These are phyloP conservation scores for Serranus cabrilla DNA, from an alignment of 2,797 vertebrate species.

Conservation along the genomic window DNA sequence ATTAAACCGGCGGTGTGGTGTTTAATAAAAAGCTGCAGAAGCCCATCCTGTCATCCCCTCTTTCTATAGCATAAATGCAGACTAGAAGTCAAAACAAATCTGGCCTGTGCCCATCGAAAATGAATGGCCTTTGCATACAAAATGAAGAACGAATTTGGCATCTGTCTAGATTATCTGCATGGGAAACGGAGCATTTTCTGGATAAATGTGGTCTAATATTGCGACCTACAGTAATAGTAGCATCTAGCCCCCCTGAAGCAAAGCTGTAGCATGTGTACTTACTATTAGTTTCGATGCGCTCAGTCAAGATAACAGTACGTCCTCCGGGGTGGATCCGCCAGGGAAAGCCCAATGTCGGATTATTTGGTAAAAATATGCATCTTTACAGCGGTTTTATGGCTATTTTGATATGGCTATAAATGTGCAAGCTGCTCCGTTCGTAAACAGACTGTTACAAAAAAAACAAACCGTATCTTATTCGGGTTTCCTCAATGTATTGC, in stretches of 20 bases:
- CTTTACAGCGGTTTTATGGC: conserved; percentile 66
- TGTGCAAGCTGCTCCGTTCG: conserved; percentile 64
- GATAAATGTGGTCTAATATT: conserved; percentile 10
- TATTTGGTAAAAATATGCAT: conserved; percentile 75
- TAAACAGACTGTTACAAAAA: conserved; percentile 55
- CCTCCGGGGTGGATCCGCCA: conserved; percentile 73
- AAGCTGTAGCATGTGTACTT: conserved; percentile 76
- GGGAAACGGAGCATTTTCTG: conserved; percentile 4
- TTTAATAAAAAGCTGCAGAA: not conserved
- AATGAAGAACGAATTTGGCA: conserved; percentile 15
- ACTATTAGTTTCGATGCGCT: conserved; percentile 76
- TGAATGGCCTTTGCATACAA: conserved; percentile 41
- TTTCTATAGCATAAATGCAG: conserved; percentile 6
- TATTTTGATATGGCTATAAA: conserved; percentile 71
- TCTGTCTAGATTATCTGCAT: not conserved
- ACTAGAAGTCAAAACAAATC: conserved; percentile 50
- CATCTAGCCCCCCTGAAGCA: conserved; percentile 55
- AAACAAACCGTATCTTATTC: conserved; percentile 25
- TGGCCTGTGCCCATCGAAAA: conserved; percentile 46
- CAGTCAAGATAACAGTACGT: conserved; percentile 66
- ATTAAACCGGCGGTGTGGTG: not conserved
- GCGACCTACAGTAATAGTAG: conserved; percentile 45
- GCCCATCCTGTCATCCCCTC: not conserved
- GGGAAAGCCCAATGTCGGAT: conserved; percentile 62
- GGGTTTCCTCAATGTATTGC: conserved; percentile 46